Evolutionary conservation across 2,113 vertebrate species (phyloP).

Genomic region (Psophia crepitans): DNA sequence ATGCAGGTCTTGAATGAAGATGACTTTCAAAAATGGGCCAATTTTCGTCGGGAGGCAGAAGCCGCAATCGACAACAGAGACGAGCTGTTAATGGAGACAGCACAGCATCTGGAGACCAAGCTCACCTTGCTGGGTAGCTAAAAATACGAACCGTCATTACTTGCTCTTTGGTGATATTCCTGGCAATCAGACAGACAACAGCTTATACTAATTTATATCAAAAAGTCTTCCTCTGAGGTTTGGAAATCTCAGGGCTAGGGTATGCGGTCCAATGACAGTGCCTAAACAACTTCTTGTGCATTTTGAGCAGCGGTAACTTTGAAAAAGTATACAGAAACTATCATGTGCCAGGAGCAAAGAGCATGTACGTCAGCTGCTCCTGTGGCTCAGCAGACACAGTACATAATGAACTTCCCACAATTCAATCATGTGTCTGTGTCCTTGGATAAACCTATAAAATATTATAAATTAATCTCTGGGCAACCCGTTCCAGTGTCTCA

Average conservation of each 20-base stretch:
- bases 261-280: neutral
- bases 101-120: slow-evolving; percentile 77
- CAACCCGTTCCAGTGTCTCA: too few species aligned
- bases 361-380: neutral
- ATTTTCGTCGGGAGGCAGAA: slow-evolving; percentile 81
- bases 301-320: neutral
- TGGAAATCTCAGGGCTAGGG: neutral
- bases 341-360: neutral
- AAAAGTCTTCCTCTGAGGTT: neutral
- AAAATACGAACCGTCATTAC: slow-evolving; percentile 36
- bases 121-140: slow-evolving; percentile 83
- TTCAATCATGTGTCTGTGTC: neutral
- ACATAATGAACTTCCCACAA: neutral
- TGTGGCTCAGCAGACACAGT: neutral
- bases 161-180: neutral
- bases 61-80: slow-evolving; percentile 82
- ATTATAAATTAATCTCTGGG: too few species aligned
- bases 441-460: neutral
- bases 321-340: neutral
- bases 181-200: slow-evolving; percentile 9
- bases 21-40: slow-evolving; percentile 82
- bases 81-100: slow-evolving; percentile 80
- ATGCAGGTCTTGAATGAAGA: slow-evolving; percentile 82
- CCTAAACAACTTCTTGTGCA: neutral
- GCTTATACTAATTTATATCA: slow-evolving; percentile 10